phyloP scores from a whole-genome alignment of 2,113 vertebrate species.

The Tychaedon coryphoeus region DNA sequence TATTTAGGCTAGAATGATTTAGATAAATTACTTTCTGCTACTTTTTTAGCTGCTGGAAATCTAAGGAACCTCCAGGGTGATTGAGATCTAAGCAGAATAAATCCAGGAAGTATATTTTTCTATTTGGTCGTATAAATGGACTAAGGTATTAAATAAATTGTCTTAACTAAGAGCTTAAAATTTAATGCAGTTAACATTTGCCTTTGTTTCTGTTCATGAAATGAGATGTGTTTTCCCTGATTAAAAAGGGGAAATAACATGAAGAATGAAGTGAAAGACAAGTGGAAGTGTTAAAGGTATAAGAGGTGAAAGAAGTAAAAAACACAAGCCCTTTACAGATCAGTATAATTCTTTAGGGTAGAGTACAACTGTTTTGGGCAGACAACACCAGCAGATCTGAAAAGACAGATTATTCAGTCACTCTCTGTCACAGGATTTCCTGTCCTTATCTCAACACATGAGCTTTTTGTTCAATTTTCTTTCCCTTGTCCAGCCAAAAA shows the following conservation, averaged over 20 bases:
- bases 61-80: not conserved
- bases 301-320: not conserved
- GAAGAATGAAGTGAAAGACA: not conserved
- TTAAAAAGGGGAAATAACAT: not conserved
- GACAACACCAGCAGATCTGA: not conserved
- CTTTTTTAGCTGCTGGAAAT: not conserved
- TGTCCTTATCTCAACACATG: not conserved
- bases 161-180: not conserved
- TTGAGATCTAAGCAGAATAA: not conserved
- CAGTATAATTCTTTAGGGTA: not conserved
- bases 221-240: not conserved
- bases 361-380: not conserved
- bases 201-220: not conserved
- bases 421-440: rapidly evolving
- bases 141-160: not conserved
- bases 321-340: too few species aligned
- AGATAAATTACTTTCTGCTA: not conserved
- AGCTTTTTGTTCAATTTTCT: not conserved
- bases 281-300: not conserved
- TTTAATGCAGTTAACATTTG: not conserved
- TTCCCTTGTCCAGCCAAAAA: not conserved
- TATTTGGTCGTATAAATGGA: not conserved
- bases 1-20: not conserved
- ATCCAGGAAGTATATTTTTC: not conserved
- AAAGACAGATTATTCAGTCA: not conserved